A percentile compares a stretch with the other conserved stretches of the same genome.
Conservation (phyloP, 64 coral and sea anemone genomes). For the Stichodactyla mertensii region DNA sequence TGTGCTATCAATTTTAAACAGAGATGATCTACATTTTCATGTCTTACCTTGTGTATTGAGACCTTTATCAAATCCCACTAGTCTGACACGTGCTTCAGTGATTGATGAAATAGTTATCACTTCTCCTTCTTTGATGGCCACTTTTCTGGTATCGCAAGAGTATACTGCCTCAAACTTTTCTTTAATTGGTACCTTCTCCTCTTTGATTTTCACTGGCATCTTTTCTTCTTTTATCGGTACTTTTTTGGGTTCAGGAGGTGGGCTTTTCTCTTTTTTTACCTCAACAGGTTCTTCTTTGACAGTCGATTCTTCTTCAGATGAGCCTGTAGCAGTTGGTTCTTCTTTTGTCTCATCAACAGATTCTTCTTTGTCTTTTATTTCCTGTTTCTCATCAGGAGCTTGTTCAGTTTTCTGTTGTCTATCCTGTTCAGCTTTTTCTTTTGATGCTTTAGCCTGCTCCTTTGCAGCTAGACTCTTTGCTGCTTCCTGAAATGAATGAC, state of each 20-base stretch:
- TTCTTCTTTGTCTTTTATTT: background rate
- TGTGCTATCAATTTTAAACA: too few species aligned
- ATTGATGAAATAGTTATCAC: slow-evolving; percentile 82
- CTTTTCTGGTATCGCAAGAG: slow-evolving; percentile 72
- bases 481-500: slow-evolving; percentile 6
- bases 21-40: background rate
- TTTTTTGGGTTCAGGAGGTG: background rate
- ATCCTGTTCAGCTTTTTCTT: slow-evolving; percentile 3
- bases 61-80: slow-evolving; percentile 72
- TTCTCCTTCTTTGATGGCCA: slow-evolving; percentile 73
- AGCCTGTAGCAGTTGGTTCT: background rate
- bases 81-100: slow-evolving; percentile 64
- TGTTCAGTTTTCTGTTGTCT: slow-evolving; percentile 2
- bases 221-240: slow-evolving; percentile 15
- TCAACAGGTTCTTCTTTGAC: background rate
- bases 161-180: slow-evolving; percentile 72
- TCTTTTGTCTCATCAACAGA: slow-evolving; percentile 5
- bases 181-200: background rate
- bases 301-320: background rate
- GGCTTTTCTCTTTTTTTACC: background rate
- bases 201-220: background rate
- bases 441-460: background rate
- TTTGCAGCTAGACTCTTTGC: background rate
- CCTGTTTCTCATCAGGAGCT: slow-evolving; percentile 15
- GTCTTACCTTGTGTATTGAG: slow-evolving; percentile 66